Base-by-base conservation (phyloP, 2,888 invertebrate species). In the Hypolimnas misippus region DNA sequence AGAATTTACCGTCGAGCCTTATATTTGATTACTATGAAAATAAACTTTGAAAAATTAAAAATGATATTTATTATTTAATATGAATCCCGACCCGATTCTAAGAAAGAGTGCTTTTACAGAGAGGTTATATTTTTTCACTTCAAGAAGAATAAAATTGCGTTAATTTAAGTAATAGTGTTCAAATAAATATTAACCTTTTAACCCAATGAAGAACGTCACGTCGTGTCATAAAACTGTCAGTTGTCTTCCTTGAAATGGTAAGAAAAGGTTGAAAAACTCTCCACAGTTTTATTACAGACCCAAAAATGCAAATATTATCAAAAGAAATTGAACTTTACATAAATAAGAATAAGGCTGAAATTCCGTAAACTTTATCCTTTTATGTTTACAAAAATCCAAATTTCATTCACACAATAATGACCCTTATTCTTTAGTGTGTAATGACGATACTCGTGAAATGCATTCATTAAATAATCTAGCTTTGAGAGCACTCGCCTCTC, bases 141-240 rank as follows among this genome's bases (percentile, higher is more conserved):
- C n/a, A n/a, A n/a, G n/a, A n/a, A n/a, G n/a, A n/a, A n/a, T n/a
- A n/a, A n/a, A n/a, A n/a, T n/a, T n/a, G n/a, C n/a, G n/a, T n/a
- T n/a, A n/a, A n/a, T n/a, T n/a, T n/a, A n/a, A n/a, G n/a, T n/a
- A n/a, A 8, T 25, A 4, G 10, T 17, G 12, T 25, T 25, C 5
- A 49, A 49, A 49, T 25, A 25, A 25, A 17, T 17, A 12, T 44
- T 4, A 14, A 25, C 25, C 25, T 25, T 19, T 21, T 14, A 14
- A 29, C 29, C 49, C 6, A 6, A 49, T 49, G n/a, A 29, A 49
- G 49, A 49, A 29, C 8, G 14, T 49, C 29, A 49, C 49, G 49
- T 49, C 21, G 49, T 29, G n/a, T 25, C 49, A 29, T 49, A 49
- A 29, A 49, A 49, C 49, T 49, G 49, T 29, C 49, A n/a, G 29